A percentile compares a stretch with the other conserved stretches of the same genome.
Conservation (phyloP, 1,140 invertebrate species). For the Trichonephila inaurata region DNA sequence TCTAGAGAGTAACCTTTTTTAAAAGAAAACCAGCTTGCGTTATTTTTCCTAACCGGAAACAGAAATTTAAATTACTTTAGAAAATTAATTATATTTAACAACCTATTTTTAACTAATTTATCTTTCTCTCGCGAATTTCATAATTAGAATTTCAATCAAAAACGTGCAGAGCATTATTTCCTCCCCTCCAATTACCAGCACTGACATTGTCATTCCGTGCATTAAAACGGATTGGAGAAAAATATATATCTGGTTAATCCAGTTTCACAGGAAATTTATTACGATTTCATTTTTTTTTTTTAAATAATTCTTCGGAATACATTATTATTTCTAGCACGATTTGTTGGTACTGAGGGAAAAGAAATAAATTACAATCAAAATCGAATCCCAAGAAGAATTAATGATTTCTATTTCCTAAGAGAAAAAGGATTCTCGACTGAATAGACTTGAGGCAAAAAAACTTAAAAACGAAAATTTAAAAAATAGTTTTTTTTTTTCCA, state of each 20-base stretch:
- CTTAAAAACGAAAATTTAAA: neutral
- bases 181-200: neutral
- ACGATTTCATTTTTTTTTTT: neutral
- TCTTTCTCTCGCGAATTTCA: neutral
- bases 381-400: constrained; percentile 26
- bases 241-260: neutral
- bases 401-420: neutral
- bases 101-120: neutral
- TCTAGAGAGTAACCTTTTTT: too few relatives aligned
- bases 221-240: neutral
- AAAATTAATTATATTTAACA: too few relatives aligned
- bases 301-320: neutral
- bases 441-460: neutral
- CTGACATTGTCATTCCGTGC: neutral
- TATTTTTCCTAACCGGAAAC: too few relatives aligned
- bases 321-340: constrained; percentile 3
- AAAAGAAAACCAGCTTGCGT: too few relatives aligned
- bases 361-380: constrained; percentile 57
- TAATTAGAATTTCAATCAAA: neutral
- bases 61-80: too few relatives aligned
- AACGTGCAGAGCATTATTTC: neutral
- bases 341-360: neutral
- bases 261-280: constrained; percentile 14
- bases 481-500: constrained; percentile 9
- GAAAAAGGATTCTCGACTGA: constrained; percentile 7